Evolutionary conservation across 2,797 vertebrate species (phyloP).

Genomic region (Pipistrellus kuhlii): DNA sequence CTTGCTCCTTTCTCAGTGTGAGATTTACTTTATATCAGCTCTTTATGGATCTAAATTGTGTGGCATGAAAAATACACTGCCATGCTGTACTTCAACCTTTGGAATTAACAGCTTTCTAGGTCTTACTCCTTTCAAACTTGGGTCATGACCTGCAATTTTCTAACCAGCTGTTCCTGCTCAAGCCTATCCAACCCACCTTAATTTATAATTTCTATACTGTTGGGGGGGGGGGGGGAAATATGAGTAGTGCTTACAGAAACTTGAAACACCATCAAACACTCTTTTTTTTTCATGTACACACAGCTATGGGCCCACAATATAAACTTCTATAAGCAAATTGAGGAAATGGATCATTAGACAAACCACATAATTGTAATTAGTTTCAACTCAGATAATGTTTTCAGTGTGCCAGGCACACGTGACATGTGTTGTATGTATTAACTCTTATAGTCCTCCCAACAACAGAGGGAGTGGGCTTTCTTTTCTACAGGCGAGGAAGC

Average conservation of each 20-base stretch:
- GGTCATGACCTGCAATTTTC: slow-evolving; percentile 67
- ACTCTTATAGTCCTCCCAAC: background rate
- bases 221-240: background rate
- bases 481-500: background rate
- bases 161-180: slow-evolving; percentile 39
- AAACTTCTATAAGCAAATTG: background rate
- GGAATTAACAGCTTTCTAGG: slow-evolving; percentile 50
- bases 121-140: slow-evolving; percentile 58
- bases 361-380: background rate
- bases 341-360: slow-evolving; percentile 13
- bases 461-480: background rate
- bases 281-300: background rate
- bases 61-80: slow-evolving; percentile 29
- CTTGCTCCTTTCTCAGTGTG: background rate
- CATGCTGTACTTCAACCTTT: slow-evolving; percentile 52
- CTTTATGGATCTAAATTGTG: slow-evolving; percentile 42
- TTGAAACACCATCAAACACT: slow-evolving; percentile 9
- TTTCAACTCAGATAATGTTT: background rate
- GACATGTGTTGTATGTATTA: background rate
- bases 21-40: slow-evolving; percentile 54
- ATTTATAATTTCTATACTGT: slow-evolving; percentile 44
- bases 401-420: background rate
- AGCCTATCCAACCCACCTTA: slow-evolving; percentile 1
- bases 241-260: background rate
- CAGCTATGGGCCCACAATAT: background rate